These are phyloP conservation scores for Ceraclea dissimilis DNA, from an alignment of 2,888 invertebrate genomes.

Conservation along the genomic window DNA sequence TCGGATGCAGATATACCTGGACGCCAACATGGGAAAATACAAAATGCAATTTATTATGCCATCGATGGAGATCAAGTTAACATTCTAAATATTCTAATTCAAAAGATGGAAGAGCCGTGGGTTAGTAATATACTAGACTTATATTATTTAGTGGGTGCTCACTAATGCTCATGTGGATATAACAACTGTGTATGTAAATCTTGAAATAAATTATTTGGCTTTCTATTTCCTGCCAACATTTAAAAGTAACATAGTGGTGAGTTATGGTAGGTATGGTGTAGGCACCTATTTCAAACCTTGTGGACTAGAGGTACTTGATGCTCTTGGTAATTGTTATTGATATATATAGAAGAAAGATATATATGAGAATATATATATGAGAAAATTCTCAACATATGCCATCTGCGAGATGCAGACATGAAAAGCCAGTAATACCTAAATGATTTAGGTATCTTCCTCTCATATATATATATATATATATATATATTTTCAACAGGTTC, in stretches of 20 bases:
- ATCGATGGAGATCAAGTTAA: slow-evolving; percentile 67
- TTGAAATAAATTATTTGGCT: too few species aligned
- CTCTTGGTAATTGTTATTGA: too few species aligned
- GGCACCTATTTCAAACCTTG: too few species aligned
- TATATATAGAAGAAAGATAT: too few species aligned
- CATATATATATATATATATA: too few species aligned
- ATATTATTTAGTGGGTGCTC: neutral
- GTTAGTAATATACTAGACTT: slow-evolving; percentile 30
- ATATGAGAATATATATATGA: too few species aligned
- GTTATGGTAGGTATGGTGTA: too few species aligned
- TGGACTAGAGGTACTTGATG: too few species aligned
- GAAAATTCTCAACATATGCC: too few species aligned
- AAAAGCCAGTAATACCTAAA: too few species aligned
- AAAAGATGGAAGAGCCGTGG: slow-evolving; percentile 64
- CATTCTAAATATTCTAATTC: slow-evolving; percentile 57
- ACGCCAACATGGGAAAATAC: slow-evolving; percentile 48
- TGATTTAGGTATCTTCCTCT: too few species aligned
- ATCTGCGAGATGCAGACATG: too few species aligned
- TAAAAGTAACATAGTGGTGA: neutral
- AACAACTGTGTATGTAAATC: neutral
- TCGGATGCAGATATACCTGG: slow-evolving; percentile 47
- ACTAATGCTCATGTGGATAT: neutral
- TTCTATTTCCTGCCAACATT: neutral
- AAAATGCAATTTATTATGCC: slow-evolving; percentile 64
- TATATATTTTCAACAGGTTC: slow-evolving; percentile 35